phyloP scores from a whole-genome alignment of 2,113 vertebrate species.

The Caranx melampygus region DNA sequence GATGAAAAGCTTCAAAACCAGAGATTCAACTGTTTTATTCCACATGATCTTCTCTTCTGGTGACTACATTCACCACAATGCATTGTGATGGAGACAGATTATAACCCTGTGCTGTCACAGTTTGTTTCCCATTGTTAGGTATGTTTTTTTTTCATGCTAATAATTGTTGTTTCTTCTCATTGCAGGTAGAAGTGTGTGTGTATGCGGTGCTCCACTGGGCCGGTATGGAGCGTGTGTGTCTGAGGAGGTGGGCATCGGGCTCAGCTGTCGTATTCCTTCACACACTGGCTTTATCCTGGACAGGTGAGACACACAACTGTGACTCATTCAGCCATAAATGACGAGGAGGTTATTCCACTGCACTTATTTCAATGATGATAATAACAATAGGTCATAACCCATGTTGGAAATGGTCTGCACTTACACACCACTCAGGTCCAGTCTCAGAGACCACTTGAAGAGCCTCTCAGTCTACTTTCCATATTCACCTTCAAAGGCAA shows the following conservation, averaged over 20 bases:
- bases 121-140: not conserved
- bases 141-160: not conserved
- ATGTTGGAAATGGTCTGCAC: no score
- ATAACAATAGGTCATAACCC: no score
- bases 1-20: not conserved
- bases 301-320: constrained; percentile 67
- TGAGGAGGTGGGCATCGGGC: constrained; percentile 56
- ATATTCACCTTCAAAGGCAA: no score
- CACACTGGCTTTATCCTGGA: constrained; percentile 78
- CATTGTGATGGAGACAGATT: not conserved
- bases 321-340: not conserved
- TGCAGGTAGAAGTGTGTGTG: constrained; percentile 61
- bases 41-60: no score
- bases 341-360: not conserved
- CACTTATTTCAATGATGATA: no score
- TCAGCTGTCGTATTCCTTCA: constrained; percentile 77
- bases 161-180: constrained; percentile 12
- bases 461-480: no score
- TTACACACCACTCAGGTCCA: no score
- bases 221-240: constrained; percentile 69
- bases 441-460: no score
- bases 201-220: constrained; percentile 39
- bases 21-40: no score
- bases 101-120: not conserved
- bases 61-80: not conserved